Conservation (phyloP, 2,797 vertebrate species). For the Loriculus beryllinus region DNA sequence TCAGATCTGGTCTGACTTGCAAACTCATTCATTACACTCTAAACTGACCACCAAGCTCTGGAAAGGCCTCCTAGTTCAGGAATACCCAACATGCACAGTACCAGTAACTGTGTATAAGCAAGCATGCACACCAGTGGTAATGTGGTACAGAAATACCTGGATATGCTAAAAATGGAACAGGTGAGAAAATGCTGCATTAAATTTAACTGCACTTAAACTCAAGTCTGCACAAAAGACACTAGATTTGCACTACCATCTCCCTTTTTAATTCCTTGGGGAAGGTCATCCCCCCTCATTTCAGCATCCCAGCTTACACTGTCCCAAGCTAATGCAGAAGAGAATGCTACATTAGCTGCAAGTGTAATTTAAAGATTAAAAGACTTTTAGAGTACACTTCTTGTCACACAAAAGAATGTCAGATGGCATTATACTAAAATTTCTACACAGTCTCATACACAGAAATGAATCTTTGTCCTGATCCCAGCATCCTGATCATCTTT, state of each 20-base stretch:
- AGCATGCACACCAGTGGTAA: neutral
- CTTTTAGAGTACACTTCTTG: neutral
- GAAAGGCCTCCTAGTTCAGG: neutral
- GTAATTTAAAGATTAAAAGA: neutral
- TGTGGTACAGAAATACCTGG: neutral
- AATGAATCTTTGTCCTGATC: neutral
- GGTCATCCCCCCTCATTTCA: neutral
- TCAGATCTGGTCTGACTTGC: neutral
- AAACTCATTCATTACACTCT: neutral
- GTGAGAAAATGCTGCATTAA: neutral
- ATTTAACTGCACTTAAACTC: neutral
- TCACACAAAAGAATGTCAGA: neutral
- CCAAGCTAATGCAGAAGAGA: neutral
- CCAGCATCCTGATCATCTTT: neutral
- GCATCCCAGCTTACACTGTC: neutral
- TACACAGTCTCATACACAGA: neutral
- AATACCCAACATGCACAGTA: neutral
- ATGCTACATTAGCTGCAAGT: neutral
- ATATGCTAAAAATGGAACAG: neutral
- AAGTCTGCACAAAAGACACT: neutral
- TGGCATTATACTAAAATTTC: neutral
- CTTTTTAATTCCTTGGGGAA: neutral
- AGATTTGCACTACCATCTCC: neutral
- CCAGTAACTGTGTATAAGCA: neutral
- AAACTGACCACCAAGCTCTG: neutral